A percentile compares a stretch with the other conserved stretches of the same genome.
Evolutionary conservation across 2,888 invertebrate genomes (phyloP).

Genomic region (Hydropsyche betteni): DNA sequence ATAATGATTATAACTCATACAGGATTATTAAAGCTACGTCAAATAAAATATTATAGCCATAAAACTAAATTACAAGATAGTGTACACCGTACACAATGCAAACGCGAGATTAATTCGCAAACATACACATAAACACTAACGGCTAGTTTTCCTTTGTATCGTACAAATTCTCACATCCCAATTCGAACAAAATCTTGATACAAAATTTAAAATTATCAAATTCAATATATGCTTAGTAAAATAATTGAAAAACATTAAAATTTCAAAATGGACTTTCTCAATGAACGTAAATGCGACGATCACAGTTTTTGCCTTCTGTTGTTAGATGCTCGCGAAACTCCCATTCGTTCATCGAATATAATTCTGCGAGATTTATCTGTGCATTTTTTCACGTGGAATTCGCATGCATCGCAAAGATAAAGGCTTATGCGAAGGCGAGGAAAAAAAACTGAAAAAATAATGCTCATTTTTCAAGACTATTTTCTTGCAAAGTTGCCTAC

Average conservation of each 20-base stretch:
- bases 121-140: no score
- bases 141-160: no score
- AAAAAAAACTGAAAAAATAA: constrained; percentile 38
- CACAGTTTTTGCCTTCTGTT: no score
- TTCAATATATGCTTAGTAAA: no score
- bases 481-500: constrained; percentile 34
- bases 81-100: no score
- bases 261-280: no score
- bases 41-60: constrained; percentile 25
- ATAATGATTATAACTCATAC: constrained; percentile 31
- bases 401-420: constrained; percentile 40
- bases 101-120: no score
- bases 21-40: constrained; percentile 28
- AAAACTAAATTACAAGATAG: constrained; percentile 10
- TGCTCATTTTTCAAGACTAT: constrained; percentile 41
- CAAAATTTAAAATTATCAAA: no score
- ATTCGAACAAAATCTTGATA: no score
- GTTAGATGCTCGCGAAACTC: neutral
- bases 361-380: constrained; percentile 34
- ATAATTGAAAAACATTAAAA: no score
- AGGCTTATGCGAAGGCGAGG: constrained; percentile 29
- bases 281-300: no score
- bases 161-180: no score
- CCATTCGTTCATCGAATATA: constrained; percentile 18
- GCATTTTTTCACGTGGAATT: constrained; percentile 38